A percentile compares a stretch with the other conserved stretches of the same genome.
Evolutionary conservation across 2,113 vertebrate species (phyloP).

Genomic region (Triplophysa siluroides): DNA sequence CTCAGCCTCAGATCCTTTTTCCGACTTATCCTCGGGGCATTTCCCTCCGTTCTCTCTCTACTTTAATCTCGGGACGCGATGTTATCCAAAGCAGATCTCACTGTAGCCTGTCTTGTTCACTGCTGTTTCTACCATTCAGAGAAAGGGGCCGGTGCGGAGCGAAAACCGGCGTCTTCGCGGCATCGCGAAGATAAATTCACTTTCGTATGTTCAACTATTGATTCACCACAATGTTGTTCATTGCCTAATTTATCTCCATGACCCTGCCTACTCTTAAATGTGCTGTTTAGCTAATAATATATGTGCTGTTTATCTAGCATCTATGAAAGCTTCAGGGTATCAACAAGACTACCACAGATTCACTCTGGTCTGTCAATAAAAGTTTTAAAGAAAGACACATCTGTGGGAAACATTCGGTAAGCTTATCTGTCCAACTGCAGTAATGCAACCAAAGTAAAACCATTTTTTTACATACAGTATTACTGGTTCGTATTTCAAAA

Average conservation of each 20-base stretch:
- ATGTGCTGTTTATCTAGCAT: constrained; percentile 17
- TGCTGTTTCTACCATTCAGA: neutral
- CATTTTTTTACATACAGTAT: no score
- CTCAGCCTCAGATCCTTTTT: constrained; percentile 31
- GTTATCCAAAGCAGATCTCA: constrained; percentile 33
- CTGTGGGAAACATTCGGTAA: neutral
- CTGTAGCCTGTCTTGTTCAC: constrained; percentile 19
- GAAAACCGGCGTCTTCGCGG: neutral
- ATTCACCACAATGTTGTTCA: constrained; percentile 44
- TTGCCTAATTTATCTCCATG: constrained; percentile 55
- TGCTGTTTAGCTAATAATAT: constrained; percentile 29
- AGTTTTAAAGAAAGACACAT: neutral
- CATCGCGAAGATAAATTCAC: constrained; percentile 2
- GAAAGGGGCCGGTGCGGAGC: neutral
- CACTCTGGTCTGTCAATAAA: constrained; percentile 16
- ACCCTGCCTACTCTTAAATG: constrained; percentile 55
- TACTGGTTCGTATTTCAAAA: no score
- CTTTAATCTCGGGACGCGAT: constrained; percentile 28
- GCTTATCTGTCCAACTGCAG: no score
- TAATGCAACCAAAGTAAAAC: no score
- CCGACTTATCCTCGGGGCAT: constrained; percentile 27
- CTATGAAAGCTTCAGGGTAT: constrained; percentile 10
- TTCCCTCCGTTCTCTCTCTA: neutral
- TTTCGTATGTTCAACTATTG: constrained; percentile 43
- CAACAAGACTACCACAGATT: neutral